A percentile compares a stretch with the other conserved stretches of the same genome.
These are phyloP conservation scores for Uropetala carovei DNA, from an alignment of 2,888 invertebrate species.

Conservation along the genomic window DNA sequence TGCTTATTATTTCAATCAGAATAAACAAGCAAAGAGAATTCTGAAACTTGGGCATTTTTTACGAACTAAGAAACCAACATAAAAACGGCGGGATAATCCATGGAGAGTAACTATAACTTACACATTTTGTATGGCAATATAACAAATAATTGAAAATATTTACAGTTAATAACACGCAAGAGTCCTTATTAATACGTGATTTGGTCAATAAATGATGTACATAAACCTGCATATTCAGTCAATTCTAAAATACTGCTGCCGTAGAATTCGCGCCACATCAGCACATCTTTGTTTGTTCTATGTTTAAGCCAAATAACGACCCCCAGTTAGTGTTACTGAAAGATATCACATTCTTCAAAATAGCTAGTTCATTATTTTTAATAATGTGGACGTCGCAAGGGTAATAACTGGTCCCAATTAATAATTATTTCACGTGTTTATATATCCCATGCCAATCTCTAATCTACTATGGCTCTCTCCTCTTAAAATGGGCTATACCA, in stretches of 20 bases:
- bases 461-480: background rate
- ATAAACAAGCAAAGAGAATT: no score
- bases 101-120: no score
- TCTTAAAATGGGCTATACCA: background rate
- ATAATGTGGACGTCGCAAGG: background rate
- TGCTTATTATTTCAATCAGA: no score
- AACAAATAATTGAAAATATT: no score
- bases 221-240: background rate
- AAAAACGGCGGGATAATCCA: no score
- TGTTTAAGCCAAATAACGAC: background rate
- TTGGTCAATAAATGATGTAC: no score
- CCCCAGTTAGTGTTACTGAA: background rate
- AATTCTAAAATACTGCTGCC: background rate
- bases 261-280: slow-evolving; percentile 58
- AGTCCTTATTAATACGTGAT: no score
- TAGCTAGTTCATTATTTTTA: background rate
- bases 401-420: background rate
- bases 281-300: slow-evolving; percentile 15
- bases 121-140: no score
- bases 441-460: background rate
- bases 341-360: background rate
- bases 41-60: no score
- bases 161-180: no score
- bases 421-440: slow-evolving; percentile 40
- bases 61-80: no score